Percentiles rank a stretch among this genome's conserved stretches.
Conservation (phyloP, 2,888 invertebrate genomes). For the Leucophora obtusa region DNA sequence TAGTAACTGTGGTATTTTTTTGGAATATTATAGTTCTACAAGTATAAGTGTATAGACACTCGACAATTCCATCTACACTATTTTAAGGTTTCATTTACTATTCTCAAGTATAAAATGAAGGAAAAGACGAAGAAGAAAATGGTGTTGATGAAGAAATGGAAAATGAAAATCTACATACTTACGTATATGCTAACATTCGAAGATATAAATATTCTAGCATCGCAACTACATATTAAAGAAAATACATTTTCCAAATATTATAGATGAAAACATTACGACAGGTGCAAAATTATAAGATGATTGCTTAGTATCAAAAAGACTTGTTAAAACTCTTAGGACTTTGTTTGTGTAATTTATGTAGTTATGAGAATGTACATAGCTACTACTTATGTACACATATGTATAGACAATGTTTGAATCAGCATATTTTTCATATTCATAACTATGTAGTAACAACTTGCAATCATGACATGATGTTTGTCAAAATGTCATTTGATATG, state of each 20-base stretch:
- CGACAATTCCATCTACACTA: slow-evolving; percentile 42
- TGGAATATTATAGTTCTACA: no score
- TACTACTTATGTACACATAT: neutral
- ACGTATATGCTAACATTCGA: neutral
- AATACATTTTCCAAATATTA: slow-evolving; percentile 55
- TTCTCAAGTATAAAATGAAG: slow-evolving; percentile 44
- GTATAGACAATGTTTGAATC: neutral
- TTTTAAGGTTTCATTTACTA: slow-evolving; percentile 51
- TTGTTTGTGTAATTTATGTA: neutral
- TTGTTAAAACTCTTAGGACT: slow-evolving; percentile 2
- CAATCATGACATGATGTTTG: slow-evolving; percentile 1
- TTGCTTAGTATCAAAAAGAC: slow-evolving; percentile 31
- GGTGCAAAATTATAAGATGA: slow-evolving; percentile 63
- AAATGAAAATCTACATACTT: slow-evolving; percentile 29
- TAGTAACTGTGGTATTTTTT: no score
- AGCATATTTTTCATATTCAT: no score
- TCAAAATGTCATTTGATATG: slow-evolving; percentile 1
- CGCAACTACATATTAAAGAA: slow-evolving; percentile 14
- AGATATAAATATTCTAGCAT: neutral
- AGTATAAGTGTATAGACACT: slow-evolving; percentile 34
- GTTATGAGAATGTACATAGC: neutral
- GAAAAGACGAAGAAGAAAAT: neutral
- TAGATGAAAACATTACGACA: slow-evolving; percentile 58
- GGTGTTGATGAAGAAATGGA: neutral
- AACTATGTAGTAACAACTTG: neutral